Evolutionary conservation across 2,888 invertebrate genomes (phyloP), one percentile per base, ranked within the genome.

Genomic region (Campaea margaritaria): DNA sequence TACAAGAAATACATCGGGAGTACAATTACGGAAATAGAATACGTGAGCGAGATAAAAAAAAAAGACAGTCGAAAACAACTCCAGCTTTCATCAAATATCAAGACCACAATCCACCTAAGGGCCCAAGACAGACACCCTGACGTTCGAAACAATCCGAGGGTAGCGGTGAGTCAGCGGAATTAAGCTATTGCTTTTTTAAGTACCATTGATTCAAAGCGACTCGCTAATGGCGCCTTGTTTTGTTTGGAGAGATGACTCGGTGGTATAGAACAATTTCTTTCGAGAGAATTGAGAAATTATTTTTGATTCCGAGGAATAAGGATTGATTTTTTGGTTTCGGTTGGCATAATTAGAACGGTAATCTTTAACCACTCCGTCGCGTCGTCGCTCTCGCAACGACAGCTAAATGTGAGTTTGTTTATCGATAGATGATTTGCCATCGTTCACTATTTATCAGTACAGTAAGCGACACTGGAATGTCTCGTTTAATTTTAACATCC

Each of bases 151-250:
- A 84, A 86, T 81, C 78, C 72, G 65, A 84, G 85, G 86, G 85
- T 80, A 79, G 77, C 72, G 76, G 78, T 91, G 91, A 91, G 75
- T 90, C 89, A 88, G 87, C 89, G 59, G 80, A 86, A 86, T 85
- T 76, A 78, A 75, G 73, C 76, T 80, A 81, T 83, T 83, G 82
- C 81, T 79, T 85, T 85, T 87, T 79, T 79, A 81, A 84, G 81
- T 82, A 80, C 83, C 85, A 85, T 86, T 84, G 85, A 88, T 85
- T 87, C 85, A 78, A 83, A 82, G 76, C 76, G 82, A 81, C 79
- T 81, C 78, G 83, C 85, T 91, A 88, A 91, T 90, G 86, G 88
- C 81, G 79, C 80, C 79, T 82, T 80, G 80, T 85, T 84, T 87
- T 88, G 83, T 85, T 82, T 79, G 78, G 79, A 81, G 82, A 74